Conservation (phyloP, 64 coral and sea anemone species). For the Montipora capricornis region DNA sequence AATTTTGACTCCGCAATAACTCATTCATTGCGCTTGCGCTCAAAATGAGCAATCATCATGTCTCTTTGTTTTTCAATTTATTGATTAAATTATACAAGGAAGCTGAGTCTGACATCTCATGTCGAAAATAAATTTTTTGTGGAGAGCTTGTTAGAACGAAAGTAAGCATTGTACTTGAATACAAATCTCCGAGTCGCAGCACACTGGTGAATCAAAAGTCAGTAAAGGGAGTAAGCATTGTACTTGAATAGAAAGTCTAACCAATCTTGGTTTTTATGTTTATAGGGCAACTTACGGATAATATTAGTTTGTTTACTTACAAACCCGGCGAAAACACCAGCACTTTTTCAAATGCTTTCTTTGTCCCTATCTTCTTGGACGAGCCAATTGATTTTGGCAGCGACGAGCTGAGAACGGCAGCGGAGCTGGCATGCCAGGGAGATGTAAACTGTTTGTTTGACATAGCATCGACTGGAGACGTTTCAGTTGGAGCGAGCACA, state of each 20-base stretch:
- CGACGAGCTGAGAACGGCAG: background rate
- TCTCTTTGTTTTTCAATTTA: too few relatives aligned
- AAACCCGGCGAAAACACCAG: background rate
- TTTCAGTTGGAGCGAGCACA: conserved; percentile 23
- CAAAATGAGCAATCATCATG: too few relatives aligned
- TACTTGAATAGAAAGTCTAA: background rate
- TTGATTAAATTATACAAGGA: too few relatives aligned
- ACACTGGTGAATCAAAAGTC: too few relatives aligned
- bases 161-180: too few relatives aligned
- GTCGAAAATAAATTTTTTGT: too few relatives aligned
- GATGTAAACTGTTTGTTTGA: conserved; percentile 46
- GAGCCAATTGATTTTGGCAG: conserved; percentile 12
- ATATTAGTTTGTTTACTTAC: conserved; percentile 27
- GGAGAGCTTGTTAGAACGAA: too few relatives aligned
- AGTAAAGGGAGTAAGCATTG: too few relatives aligned
- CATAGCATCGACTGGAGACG: conserved; percentile 34
- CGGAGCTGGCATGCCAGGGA: conserved; percentile 15
- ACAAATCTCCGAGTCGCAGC: too few relatives aligned
- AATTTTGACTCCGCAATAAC: too few relatives aligned
- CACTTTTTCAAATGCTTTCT: conserved; percentile 6
- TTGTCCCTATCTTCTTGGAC: conserved; percentile 3
- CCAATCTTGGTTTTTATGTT: background rate
- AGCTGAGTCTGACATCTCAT: too few relatives aligned
- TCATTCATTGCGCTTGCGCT: too few relatives aligned
- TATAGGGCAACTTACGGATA: conserved; percentile 23